These are phyloP conservation scores for Odontophorus gujanensis DNA, from an alignment of 2,113 vertebrate genomes.

Conservation along the genomic window DNA sequence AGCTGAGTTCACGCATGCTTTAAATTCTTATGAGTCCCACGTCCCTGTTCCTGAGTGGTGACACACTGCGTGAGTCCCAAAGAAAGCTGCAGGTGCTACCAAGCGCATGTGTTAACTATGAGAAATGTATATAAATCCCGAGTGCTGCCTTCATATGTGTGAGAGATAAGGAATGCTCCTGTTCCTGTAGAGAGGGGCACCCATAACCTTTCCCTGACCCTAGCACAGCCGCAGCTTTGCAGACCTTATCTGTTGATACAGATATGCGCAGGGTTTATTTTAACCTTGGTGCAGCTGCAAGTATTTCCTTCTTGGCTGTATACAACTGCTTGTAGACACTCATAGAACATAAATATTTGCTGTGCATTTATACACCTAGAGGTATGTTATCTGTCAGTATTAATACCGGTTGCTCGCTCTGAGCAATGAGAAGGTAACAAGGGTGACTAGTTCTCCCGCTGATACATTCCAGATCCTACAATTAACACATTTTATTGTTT, in stretches of 20 bases:
- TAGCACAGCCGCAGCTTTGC: accelerated
- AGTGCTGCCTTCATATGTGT: neutral
- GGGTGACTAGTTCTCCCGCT: neutral
- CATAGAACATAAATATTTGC: neutral
- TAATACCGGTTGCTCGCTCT: neutral
- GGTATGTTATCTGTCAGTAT: neutral
- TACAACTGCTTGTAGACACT: neutral
- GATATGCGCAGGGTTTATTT: neutral
- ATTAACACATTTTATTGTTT: conserved; percentile 30
- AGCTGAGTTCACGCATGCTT: neutral
- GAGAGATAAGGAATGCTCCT: neutral
- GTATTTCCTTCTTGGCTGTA: neutral
- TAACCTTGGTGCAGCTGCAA: neutral
- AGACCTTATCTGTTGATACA: neutral
- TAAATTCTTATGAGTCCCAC: neutral
- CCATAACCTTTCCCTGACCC: neutral
- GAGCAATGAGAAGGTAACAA: neutral
- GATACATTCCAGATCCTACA: neutral
- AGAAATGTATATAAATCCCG: neutral
- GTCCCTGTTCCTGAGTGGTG: neutral
- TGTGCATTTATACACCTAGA: neutral
- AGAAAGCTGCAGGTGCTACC: neutral
- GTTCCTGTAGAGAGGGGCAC: neutral
- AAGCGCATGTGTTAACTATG: neutral
- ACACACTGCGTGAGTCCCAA: neutral